These are phyloP conservation scores for Sarcophaga caerulescens DNA, from an alignment of 2,888 invertebrate genomes.

Conservation along the genomic window DNA sequence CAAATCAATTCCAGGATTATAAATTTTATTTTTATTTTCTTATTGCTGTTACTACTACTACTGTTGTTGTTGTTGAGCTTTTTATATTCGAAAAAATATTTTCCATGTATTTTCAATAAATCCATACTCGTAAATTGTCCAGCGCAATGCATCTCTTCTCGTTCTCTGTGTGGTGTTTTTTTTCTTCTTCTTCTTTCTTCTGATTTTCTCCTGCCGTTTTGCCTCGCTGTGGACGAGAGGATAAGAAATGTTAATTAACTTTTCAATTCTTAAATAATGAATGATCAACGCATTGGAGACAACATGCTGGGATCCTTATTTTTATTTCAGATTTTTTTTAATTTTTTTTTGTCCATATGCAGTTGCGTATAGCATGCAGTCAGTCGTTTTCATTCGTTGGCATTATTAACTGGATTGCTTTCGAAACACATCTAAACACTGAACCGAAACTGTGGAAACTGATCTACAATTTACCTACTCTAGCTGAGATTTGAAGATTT, in stretches of 20 bases:
- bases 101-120: slow-evolving; percentile 65
- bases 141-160: slow-evolving; percentile 62
- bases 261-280: slow-evolving; percentile 82
- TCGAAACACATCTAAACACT: slow-evolving; percentile 54
- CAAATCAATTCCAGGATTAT: slow-evolving; percentile 54
- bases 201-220: slow-evolving; percentile 3
- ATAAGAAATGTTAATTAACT: slow-evolving; percentile 81
- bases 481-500: neutral
- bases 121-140: slow-evolving; percentile 62
- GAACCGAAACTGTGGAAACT: slow-evolving; percentile 28
- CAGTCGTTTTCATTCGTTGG: neutral
- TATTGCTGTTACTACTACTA: slow-evolving; percentile 16
- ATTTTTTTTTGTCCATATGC: slow-evolving; percentile 36
- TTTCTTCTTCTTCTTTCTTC: slow-evolving; percentile 5
- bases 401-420: slow-evolving; percentile 60
- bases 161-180: neutral
- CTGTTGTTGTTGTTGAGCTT: slow-evolving; percentile 29
- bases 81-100: slow-evolving; percentile 52
- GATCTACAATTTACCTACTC: slow-evolving; percentile 1
- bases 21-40: slow-evolving; percentile 42
- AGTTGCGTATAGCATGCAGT: neutral
- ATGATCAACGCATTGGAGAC: slow-evolving; percentile 81
- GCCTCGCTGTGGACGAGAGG: slow-evolving; percentile 41
- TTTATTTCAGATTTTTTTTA: slow-evolving; percentile 62
- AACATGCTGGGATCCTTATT: slow-evolving; percentile 80